These are phyloP conservation scores for Kuschelorhynchus macadamiae DNA, from an alignment of 2,888 invertebrate genomes.

Conservation along the genomic window DNA sequence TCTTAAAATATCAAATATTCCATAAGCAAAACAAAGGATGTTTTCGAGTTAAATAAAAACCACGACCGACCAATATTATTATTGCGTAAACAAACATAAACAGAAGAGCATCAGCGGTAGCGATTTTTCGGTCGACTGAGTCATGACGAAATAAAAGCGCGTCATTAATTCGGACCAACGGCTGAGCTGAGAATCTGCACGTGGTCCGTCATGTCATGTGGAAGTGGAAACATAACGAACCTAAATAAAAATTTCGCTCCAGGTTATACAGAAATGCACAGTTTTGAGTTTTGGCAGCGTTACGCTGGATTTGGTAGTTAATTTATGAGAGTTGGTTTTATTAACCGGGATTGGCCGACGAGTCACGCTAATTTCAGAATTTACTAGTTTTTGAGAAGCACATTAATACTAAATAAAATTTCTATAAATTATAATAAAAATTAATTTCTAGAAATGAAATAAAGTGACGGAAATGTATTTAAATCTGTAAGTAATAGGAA, in stretches of 20 bases:
- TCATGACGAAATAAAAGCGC: constrained; percentile 44
- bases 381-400: too few species aligned
- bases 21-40: neutral
- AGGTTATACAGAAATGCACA: constrained; percentile 30
- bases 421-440: too few species aligned
- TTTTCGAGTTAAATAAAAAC: constrained; percentile 18
- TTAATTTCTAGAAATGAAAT: too few species aligned
- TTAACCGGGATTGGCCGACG: too few species aligned
- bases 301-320: constrained; percentile 17
- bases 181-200: constrained; percentile 46
- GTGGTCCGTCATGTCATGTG: constrained; percentile 40
- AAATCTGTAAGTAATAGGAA: too few species aligned
- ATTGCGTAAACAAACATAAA: constrained; percentile 44
- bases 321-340: constrained; percentile 3
- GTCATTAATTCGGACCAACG: constrained; percentile 43
- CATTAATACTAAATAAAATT: too few species aligned
- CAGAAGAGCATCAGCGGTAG: constrained; percentile 23
- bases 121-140: constrained; percentile 48
- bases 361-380: too few species aligned
- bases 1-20: neutral
- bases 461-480: too few species aligned
- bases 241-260: constrained; percentile 44
- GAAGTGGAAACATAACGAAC: constrained; percentile 49
- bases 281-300: constrained; percentile 22
- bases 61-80: constrained; percentile 31